These are phyloP conservation scores for Andrena cerasifolii DNA, from an alignment of 1,140 invertebrate genomes.

Conservation along the genomic window DNA sequence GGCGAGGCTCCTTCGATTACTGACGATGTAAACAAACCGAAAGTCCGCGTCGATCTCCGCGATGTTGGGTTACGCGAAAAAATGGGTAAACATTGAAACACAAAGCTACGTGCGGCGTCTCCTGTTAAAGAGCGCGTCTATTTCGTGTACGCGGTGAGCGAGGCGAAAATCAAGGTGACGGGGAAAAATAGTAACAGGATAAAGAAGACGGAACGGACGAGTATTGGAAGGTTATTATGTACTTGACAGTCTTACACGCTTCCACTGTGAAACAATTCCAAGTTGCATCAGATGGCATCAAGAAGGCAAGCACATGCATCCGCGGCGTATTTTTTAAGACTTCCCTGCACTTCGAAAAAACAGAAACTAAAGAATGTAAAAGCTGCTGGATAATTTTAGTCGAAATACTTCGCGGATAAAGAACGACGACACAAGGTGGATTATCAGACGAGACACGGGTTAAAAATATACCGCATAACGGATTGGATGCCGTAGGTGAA, in stretches of 20 bases:
- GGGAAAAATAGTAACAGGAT: background rate
- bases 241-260: too few species aligned
- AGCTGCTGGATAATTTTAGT: too few species aligned
- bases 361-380: background rate
- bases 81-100: background rate
- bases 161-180: background rate
- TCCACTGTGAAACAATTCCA: background rate
- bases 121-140: background rate
- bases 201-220: background rate
- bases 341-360: background rate
- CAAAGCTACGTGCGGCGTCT: background rate
- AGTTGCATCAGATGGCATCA: background rate
- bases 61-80: background rate
- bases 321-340: background rate
- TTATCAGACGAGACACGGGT: background rate
- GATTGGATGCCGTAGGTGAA: background rate
- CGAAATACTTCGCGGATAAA: background rate
- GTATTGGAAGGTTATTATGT: too few species aligned
- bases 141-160: background rate
- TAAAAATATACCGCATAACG: conserved; percentile 11
- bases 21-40: conserved; percentile 7
- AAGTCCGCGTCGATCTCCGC: background rate
- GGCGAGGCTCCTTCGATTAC: background rate
- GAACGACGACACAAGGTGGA: background rate
- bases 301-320: background rate